Conservation (phyloP, 2,113 vertebrate genomes). For the Okapia johnstoni region DNA sequence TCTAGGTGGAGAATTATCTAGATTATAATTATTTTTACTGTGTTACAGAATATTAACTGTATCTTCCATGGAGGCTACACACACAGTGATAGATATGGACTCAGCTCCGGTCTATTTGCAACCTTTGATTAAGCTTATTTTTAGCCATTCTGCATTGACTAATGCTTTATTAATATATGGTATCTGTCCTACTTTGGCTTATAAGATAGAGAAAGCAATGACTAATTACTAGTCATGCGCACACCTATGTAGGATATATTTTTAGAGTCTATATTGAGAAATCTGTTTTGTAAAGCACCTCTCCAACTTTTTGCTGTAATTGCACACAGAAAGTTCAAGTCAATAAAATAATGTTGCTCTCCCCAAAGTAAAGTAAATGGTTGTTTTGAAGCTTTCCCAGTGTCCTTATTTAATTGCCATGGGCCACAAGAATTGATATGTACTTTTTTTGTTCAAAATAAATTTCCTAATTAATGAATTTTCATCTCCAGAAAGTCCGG, state of each 20-base stretch:
- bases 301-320: conserved; percentile 31
- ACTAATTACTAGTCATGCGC: not conserved
- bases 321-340: not conserved
- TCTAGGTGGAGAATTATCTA: not conserved
- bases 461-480: not conserved
- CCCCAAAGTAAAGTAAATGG: not conserved
- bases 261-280: conserved; percentile 29
- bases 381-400: not conserved
- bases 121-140: not conserved
- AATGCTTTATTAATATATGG: not conserved
- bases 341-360: not conserved
- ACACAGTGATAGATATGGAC: not conserved
- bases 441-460: not conserved
- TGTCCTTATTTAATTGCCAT: not conserved
- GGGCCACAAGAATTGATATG: not conserved
- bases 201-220: not conserved
- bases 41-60: not conserved
- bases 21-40: not conserved
- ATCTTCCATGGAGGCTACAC: not conserved
- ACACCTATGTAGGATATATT: not conserved
- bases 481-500: not conserved
- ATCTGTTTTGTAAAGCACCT: not conserved
- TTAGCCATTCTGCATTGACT: not conserved
- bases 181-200: not conserved
- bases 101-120: not conserved